Evolutionary conservation across 2,888 invertebrate species (phyloP), one percentile per base, ranked within the genome.

Genomic region (Galeruca laticollis): DNA sequence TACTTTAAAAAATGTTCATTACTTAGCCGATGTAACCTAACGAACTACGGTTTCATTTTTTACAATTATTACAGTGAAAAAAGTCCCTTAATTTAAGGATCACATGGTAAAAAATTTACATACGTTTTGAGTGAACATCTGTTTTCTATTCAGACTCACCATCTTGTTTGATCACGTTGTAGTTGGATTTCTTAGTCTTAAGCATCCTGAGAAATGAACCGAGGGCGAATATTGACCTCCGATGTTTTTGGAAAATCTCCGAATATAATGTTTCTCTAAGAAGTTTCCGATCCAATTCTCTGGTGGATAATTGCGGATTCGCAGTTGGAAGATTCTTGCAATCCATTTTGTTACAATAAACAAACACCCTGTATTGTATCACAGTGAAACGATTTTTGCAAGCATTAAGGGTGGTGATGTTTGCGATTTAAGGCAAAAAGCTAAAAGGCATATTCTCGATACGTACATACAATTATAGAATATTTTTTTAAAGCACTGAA

Each of bases 211-310:
- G 86, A 83, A 93, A 93, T 59, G 92, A 92, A 61, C 92, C 92
- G 66, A 93, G 88, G 8, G 92, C 93, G 82, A 93, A 92, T 77
- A 93, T 93, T 71, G 92, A 92, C 82, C 92, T 87, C 75, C 93
- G 87, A 85, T 93, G 92, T 76, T 92, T 89, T 87, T 92, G 92
- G 84, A 93, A 92, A 82, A 93, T 93, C 84, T 92, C 92, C 86
- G 92, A 91, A 84, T 93, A 93, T 78, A 93, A 86, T 72, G 92
- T 92, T 83, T 92, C 92, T 74, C 93, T 87, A 73, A 91, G 82
- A 60, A 92, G 91, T 84, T 93, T 93, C 76, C 93, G 85, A 85
- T 84, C 87, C 82, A 83, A 82, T 81, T 83, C 85, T 75, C 78
- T 76, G 63, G 81, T 76, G 60, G 80, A 77, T 73, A 75, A 72